Evolutionary conservation across 1,140 invertebrate genomes (phyloP).

Genomic region (Drosophila virilis): DNA sequence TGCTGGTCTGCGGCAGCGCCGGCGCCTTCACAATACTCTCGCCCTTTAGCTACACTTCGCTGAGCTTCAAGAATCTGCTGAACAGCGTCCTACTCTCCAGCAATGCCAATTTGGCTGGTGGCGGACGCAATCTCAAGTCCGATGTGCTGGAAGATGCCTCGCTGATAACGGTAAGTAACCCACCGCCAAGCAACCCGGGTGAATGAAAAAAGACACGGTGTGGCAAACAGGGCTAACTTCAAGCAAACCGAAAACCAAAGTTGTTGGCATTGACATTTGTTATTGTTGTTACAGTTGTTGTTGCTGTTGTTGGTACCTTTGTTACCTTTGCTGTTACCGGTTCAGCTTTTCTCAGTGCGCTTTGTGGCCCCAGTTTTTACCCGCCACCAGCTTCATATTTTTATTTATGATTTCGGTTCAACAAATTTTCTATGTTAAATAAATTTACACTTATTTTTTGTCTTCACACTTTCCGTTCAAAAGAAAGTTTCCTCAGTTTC

Average conservation of each 20-base stretch:
- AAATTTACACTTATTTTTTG: conserved; percentile 70
- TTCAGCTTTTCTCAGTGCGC: conserved; percentile 25
- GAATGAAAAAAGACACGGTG: conserved; percentile 1
- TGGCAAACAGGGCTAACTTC: conserved; percentile 4
- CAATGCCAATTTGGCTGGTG: conserved; percentile 78
- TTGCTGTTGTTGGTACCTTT: conserved; percentile 17
- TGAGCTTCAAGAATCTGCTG: conserved; percentile 80
- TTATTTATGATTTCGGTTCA: conserved; percentile 37
- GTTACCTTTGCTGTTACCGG: conserved; percentile 34
- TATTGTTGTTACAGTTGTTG: conserved; percentile 41
- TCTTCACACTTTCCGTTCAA: conserved; percentile 21
- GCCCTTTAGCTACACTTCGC: conserved; percentile 78
- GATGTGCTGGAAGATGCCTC: conserved; percentile 83
- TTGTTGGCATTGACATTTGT: conserved; percentile 53
- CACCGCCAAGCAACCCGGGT: conserved; percentile 5
- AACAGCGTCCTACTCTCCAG: conserved; percentile 79
- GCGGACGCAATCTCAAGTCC: conserved; percentile 77
- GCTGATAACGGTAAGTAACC: conserved; percentile 78
- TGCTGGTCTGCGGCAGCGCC: conserved; percentile 64
- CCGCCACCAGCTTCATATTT: conserved; percentile 15
- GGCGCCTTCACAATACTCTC: conserved; percentile 78
- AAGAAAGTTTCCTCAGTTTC: conserved; percentile 62
- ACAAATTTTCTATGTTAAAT: conserved; percentile 71
- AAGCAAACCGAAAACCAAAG: conserved; percentile 11
- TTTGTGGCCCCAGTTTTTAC: not conserved